Percentiles rank a stretch among this genome's conserved stretches.
These are phyloP conservation scores for Capromys pilorides DNA, from an alignment of 2,797 vertebrate genomes.

Conservation along the genomic window DNA sequence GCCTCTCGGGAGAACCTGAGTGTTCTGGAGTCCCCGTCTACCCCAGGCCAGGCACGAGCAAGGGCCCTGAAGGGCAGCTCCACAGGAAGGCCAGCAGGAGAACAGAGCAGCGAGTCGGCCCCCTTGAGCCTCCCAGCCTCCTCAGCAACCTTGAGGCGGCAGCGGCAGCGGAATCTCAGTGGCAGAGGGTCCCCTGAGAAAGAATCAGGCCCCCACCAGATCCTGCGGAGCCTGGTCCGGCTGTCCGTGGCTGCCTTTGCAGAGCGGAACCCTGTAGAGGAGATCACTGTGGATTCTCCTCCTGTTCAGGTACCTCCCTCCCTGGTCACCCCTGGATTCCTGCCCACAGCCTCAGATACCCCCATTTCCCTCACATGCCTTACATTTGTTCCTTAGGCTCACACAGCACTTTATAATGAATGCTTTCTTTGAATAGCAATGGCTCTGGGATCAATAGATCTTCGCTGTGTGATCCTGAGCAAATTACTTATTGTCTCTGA, in stretches of 20 bases:
- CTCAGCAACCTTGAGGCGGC: slow-evolving; percentile 85
- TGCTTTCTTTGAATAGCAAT: background rate
- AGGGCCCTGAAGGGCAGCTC: slow-evolving; percentile 82
- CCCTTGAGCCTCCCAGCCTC: background rate
- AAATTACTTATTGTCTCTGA: slow-evolving; percentile 43
- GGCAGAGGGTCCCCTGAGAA: slow-evolving; percentile 75
- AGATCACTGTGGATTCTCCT: slow-evolving; percentile 91
- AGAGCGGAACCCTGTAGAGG: slow-evolving; percentile 89
- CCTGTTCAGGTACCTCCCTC: slow-evolving; percentile 92
- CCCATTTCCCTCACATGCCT: background rate
- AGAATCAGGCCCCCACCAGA: slow-evolving; percentile 86
- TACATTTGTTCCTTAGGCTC: background rate
- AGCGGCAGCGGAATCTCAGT: slow-evolving; percentile 83
- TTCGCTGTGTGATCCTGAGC: slow-evolving; percentile 46
- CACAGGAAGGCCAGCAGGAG: slow-evolving; percentile 43
- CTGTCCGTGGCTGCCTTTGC: slow-evolving; percentile 95
- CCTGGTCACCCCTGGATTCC: background rate
- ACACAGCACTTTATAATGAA: background rate
- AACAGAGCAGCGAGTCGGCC: background rate
- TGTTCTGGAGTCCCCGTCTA: slow-evolving; percentile 56
- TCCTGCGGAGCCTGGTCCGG: slow-evolving; percentile 93
- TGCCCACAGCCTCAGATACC: background rate
- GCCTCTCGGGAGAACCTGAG: slow-evolving; percentile 70
- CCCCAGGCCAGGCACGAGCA: slow-evolving; percentile 62
- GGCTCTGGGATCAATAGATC: background rate